Evolutionary conservation across 2,888 invertebrate species (phyloP), one percentile per base, ranked within the genome.

Genomic region (Cataglyphis rosenhaueri): DNA sequence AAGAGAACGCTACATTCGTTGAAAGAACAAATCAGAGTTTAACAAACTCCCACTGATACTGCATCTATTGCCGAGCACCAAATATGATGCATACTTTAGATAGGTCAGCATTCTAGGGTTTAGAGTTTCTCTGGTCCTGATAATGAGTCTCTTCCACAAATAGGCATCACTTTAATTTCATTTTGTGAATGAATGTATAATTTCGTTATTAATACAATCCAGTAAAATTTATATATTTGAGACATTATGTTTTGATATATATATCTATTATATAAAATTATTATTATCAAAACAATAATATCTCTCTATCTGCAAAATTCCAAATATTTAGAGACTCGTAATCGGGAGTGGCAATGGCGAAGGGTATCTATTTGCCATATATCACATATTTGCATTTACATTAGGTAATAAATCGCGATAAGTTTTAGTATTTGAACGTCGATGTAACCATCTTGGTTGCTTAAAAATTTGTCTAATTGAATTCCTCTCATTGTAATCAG

Each of bases 61-160:
- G 92, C 92, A 91, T 91, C 92, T 93, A 91, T 91, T 92, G 87
- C 92, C 92, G 93, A 94, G 93, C 92, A 92, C 91, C 92, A 91
- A 89, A 89, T 91, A 92, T 85, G 92, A 88, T 91, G 91, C 88
- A 88, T 91, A 92, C 89, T 91, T 92, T 94, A 94, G 94, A 93
- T 94, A 94, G 94, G 94, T 94, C 93, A 94, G 94, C 94, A 94
- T 93, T 92, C 89, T 94, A 94, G 94, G 94, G 87, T 93, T 66
- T 76, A 76, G 65, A 94, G 93, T 87, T 90, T 87, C 87, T 86
- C 81, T 86, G 74, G 83, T 91, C 89, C 92, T 92, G 91, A 90
- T 90, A 92, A 92, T 86, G 87, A 92, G 92, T 91, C 92, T 93
- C 89, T 61, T 35, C 35, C 21, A 38, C 8, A 8, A 25, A 32